Evolutionary conservation across 2,888 invertebrate species (phyloP).

Genomic region (Agrochola macilenta): DNA sequence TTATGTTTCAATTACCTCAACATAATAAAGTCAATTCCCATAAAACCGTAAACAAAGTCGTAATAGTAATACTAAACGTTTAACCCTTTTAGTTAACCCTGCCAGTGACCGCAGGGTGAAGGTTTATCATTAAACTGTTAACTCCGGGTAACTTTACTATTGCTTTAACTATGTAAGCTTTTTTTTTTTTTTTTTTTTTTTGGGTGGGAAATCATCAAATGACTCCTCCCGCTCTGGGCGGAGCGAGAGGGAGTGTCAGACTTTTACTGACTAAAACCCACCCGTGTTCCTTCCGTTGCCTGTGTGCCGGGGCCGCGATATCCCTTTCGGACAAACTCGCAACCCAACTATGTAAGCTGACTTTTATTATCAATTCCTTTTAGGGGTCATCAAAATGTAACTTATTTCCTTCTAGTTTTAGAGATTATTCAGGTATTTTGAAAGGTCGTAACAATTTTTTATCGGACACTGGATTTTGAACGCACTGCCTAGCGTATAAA

Average conservation of each 20-base stretch:
- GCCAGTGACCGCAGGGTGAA: constrained; percentile 67
- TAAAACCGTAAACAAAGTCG: constrained; percentile 61
- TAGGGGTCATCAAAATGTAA: constrained; percentile 27
- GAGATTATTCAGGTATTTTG: not conserved
- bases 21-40: constrained; percentile 50
- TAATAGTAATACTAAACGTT: constrained; percentile 61
- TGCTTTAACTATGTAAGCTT: constrained; percentile 51
- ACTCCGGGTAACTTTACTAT: constrained; percentile 68
- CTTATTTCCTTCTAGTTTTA: not conserved
- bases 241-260: too few relatives aligned
- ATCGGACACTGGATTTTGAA: not conserved
- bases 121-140: constrained; percentile 72
- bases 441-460: not conserved
- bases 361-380: constrained; percentile 59
- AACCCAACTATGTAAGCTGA: constrained; percentile 48
- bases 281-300: too few relatives aligned
- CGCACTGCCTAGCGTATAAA: too few relatives aligned
- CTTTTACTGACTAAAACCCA: too few relatives aligned
- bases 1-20: constrained; percentile 25
- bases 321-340: too few relatives aligned
- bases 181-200: too few relatives aligned
- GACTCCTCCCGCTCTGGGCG: too few relatives aligned
- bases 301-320: too few relatives aligned
- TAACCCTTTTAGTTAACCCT: constrained; percentile 66
- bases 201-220: too few relatives aligned